Percentiles rank a stretch among this genome's conserved stretches.
These are phyloP conservation scores for Notodonta ziczac DNA, from an alignment of 2,888 invertebrate species.

Conservation along the genomic window DNA sequence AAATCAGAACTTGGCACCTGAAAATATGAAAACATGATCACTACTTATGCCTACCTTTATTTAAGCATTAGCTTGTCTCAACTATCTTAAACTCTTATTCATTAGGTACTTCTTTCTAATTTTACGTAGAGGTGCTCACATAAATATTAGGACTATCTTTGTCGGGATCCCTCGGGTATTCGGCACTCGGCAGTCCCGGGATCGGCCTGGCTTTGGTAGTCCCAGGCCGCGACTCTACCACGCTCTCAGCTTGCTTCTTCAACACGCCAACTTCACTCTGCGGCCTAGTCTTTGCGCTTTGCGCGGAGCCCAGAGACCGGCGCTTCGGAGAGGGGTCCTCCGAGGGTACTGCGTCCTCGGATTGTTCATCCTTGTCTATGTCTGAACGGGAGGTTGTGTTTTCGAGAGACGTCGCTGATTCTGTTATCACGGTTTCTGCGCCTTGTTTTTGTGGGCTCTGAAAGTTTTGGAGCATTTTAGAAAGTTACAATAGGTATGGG, in stretches of 20 bases:
- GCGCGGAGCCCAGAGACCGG: constrained; percentile 38
- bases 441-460: constrained; percentile 65
- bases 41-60: too few relatives aligned
- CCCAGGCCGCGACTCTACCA: constrained; percentile 48
- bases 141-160: constrained; percentile 68
- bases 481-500: too few relatives aligned
- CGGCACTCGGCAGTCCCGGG: constrained; percentile 49
- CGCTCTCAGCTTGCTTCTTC: constrained; percentile 52
- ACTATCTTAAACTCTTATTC: too few relatives aligned
- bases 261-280: constrained; percentile 43
- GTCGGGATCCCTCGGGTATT: constrained; percentile 71
- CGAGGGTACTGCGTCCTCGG: constrained; percentile 30
- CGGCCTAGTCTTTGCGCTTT: constrained; percentile 43
- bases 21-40: constrained; percentile 13
- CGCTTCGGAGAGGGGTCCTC: constrained; percentile 40
- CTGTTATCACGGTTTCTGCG: constrained; percentile 42
- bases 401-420: constrained; percentile 54
- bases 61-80: too few relatives aligned
- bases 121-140: constrained; percentile 49
- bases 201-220: constrained; percentile 69
- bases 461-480: background rate
- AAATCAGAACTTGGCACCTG: constrained; percentile 89
- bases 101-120: too few relatives aligned
- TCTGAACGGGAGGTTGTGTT: constrained; percentile 51
- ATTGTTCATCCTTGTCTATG: constrained; percentile 47